These are phyloP conservation scores for Lophochroa leadbeateri DNA, from an alignment of 2,113 vertebrate genomes.

Conservation along the genomic window DNA sequence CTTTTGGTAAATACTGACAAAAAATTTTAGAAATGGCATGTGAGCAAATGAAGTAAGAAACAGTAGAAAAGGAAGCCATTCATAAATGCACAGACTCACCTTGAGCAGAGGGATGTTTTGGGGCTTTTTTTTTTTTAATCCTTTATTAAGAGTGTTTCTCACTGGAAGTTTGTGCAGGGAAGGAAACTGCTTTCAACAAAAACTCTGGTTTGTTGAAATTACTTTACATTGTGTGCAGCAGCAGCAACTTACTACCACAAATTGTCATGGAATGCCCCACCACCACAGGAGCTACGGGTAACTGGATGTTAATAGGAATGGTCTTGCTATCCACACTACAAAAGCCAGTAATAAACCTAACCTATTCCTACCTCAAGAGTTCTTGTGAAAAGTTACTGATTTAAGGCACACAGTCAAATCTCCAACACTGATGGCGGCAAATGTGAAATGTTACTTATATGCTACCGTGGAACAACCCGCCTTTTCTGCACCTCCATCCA, in stretches of 20 bases:
- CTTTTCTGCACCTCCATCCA: background rate
- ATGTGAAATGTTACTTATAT: background rate
- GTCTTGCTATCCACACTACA: background rate
- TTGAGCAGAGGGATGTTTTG: background rate
- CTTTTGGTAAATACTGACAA: background rate
- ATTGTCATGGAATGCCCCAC: background rate
- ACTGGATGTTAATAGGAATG: background rate
- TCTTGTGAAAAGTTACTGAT: background rate
- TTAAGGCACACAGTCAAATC: background rate
- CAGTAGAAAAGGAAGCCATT: background rate
- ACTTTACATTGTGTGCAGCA: background rate
- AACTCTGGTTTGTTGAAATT: background rate
- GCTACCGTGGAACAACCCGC: background rate
- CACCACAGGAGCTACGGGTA: background rate
- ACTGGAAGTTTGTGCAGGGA: background rate
- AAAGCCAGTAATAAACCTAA: background rate
- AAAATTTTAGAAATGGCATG: background rate
- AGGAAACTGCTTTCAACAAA: conserved; percentile 6
- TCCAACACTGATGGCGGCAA: background rate
- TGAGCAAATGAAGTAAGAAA: conserved; percentile 14
- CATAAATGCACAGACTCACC: background rate
- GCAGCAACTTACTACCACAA: background rate
- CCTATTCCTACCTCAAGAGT: background rate
- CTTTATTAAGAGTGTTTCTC: background rate
- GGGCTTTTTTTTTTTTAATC: background rate